phyloP scores from a whole-genome alignment of 2,113 vertebrate species.

The Phylloscopus whistleri region DNA sequence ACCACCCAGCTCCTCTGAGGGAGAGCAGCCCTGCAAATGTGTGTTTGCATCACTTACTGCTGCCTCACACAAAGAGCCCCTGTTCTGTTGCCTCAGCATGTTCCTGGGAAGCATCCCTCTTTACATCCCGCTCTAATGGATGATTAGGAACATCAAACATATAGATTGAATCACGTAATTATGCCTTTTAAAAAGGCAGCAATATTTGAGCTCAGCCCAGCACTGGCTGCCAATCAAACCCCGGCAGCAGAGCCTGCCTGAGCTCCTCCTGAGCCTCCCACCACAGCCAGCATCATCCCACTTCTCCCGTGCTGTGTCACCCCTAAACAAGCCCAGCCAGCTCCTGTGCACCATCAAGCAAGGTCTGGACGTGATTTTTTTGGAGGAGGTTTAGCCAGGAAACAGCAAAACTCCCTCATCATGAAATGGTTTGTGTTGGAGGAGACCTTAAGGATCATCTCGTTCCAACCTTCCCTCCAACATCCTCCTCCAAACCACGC shows the following conservation, averaged over 20 bases:
- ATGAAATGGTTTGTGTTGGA: background rate
- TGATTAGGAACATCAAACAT: conserved; percentile 39
- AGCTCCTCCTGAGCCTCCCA: background rate
- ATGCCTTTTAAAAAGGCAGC: conserved; percentile 34
- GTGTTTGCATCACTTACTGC: conserved; percentile 16
- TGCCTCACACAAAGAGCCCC: background rate
- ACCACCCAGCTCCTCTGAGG: background rate
- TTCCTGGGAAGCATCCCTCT: background rate
- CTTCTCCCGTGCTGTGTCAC: background rate
- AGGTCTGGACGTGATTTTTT: rapidly evolving
- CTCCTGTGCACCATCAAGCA: background rate
- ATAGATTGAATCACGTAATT: conserved; percentile 50
- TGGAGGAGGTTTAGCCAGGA: background rate
- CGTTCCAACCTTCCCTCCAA: background rate
- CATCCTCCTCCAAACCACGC: background rate
- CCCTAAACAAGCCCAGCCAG: background rate
- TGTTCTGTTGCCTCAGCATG: background rate
- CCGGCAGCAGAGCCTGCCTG: background rate
- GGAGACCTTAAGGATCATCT: background rate
- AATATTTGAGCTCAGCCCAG: conserved; percentile 61
- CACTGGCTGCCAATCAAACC: conserved; percentile 53
- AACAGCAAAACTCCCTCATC: background rate
- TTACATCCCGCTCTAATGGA: conserved; percentile 33
- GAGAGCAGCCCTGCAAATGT: background rate
- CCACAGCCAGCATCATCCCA: background rate